Evolutionary conservation across 2,888 invertebrate species (phyloP).

Genomic region (Leptopilina drosophilae): DNA sequence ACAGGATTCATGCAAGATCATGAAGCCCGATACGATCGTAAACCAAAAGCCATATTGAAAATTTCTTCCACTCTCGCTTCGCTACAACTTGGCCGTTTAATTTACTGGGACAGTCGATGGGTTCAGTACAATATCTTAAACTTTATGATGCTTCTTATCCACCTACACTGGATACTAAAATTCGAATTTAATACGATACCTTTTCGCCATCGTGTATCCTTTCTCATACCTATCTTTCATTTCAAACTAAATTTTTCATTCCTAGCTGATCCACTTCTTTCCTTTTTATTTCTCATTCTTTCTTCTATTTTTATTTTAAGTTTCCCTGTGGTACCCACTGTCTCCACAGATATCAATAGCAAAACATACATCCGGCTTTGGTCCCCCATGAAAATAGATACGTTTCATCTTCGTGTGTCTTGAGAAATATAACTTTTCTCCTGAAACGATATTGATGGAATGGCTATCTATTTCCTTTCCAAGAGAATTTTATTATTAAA

Average conservation of each 20-base stretch:
- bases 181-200: constrained; percentile 55
- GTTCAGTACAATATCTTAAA: constrained; percentile 53
- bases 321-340: constrained; percentile 2
- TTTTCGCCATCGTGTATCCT: constrained; percentile 7
- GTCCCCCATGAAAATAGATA: constrained; percentile 31
- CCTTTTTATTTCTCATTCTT: background rate
- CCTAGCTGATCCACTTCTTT: constrained; percentile 40
- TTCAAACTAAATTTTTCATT: constrained; percentile 49
- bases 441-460: background rate
- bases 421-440: constrained; percentile 22
- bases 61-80: constrained; percentile 31
- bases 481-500: background rate
- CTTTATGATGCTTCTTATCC: constrained; percentile 56
- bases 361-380: constrained; percentile 23
- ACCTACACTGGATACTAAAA: constrained; percentile 55
- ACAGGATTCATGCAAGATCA: constrained; percentile 3
- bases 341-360: constrained; percentile 18
- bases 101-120: constrained; percentile 40
- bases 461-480: background rate
- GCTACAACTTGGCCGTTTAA: constrained; percentile 21
- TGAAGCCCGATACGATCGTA: constrained; percentile 11
- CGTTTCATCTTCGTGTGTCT: constrained; percentile 31
- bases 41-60: constrained; percentile 32
- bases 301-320: constrained; percentile 30
- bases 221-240: constrained; percentile 34